Evolutionary conservation across 1,140 invertebrate species (phyloP), one percentile per base, ranked within the genome.

Genomic region (Drosophila rhopaloa): DNA sequence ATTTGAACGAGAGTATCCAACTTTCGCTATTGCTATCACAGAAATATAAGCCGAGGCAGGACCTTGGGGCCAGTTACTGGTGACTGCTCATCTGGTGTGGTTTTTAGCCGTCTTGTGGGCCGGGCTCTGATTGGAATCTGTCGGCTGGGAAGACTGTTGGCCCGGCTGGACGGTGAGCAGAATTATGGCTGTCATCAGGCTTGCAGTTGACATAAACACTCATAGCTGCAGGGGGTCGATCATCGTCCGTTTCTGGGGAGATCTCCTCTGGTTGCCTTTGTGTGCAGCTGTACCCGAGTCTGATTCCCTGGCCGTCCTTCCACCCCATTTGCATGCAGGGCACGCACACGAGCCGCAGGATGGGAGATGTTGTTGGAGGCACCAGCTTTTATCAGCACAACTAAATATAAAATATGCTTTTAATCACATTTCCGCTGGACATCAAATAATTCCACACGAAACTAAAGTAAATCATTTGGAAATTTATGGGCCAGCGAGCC

Each of bases 401-500:
- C 58, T 83, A 79, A 74, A 79, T 77, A 83, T 86, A 86, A 88
- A 86, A 88, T 88, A 89, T 89, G 80, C 83, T 88, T 88, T 88
- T 89, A 88, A 88, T 83, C 83, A 89, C 83, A 88, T 88, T 88
- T 88, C 84, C 79, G 84, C 63, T 89, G 70, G 58, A 66, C 67
- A 73, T 83, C 84, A 81, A 84, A 91, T 91, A 91, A 91, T 89
- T 91, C 88, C 88, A 91, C 88, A 91, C 78, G 83, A 91, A 91
- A 91, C 77, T 89, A 91, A 91, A 91, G 89, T 91, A 91, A 91
- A 91, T 91, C 83, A 91, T 91, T 91, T 91, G 85, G 78, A 89
- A 90, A 91, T 91, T 91, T 91, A 91, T 91, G 89, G 72, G 89
- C 61, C 67, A 81, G 54, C 79, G 66, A 59, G 58, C 74, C 81